phyloP scores from a whole-genome alignment of 2,888 invertebrate genomes.

The Pollenia angustigena region DNA sequence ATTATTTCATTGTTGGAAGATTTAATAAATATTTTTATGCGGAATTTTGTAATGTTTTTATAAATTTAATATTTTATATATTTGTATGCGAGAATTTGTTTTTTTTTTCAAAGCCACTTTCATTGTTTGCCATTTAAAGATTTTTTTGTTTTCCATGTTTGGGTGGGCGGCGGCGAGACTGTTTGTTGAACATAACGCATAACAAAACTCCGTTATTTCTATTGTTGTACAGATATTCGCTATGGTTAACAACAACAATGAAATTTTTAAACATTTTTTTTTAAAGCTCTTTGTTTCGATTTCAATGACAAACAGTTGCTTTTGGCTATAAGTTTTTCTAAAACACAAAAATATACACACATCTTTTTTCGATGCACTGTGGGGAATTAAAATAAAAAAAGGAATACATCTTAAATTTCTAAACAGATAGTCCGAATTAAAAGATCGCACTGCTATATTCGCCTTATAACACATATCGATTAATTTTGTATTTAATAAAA shows the following conservation, averaged over 20 bases:
- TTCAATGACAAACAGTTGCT: slow-evolving; percentile 39
- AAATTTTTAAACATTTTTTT: not conserved
- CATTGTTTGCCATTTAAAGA: slow-evolving; percentile 64
- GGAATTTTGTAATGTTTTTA: slow-evolving; percentile 11
- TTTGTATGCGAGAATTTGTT: slow-evolving; percentile 27
- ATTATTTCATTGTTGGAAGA: slow-evolving; percentile 39
- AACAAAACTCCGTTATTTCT: slow-evolving; percentile 50
- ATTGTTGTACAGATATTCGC: not conserved
- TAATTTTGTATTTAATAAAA: too few relatives aligned
- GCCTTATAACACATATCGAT: too few relatives aligned
- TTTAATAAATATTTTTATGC: not conserved
- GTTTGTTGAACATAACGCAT: slow-evolving; percentile 43
- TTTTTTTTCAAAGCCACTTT: slow-evolving; percentile 50
- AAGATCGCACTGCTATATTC: too few relatives aligned
- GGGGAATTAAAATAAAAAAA: too few relatives aligned
- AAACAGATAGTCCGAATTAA: too few relatives aligned
- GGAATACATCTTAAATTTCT: too few relatives aligned
- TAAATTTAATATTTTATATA: slow-evolving; percentile 47
- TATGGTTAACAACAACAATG: slow-evolving; percentile 41
- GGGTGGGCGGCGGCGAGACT: slow-evolving; percentile 27
- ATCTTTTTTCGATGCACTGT: not conserved
- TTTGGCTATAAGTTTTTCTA: slow-evolving; percentile 22
- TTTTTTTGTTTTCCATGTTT: slow-evolving; percentile 43
- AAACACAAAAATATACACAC: not conserved
- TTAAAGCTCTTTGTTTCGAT: slow-evolving; percentile 42